Evolutionary conservation across 2,888 invertebrate species (phyloP), one percentile per base, ranked within the genome.

Genomic region (Scelioninae gen. 1): DNA sequence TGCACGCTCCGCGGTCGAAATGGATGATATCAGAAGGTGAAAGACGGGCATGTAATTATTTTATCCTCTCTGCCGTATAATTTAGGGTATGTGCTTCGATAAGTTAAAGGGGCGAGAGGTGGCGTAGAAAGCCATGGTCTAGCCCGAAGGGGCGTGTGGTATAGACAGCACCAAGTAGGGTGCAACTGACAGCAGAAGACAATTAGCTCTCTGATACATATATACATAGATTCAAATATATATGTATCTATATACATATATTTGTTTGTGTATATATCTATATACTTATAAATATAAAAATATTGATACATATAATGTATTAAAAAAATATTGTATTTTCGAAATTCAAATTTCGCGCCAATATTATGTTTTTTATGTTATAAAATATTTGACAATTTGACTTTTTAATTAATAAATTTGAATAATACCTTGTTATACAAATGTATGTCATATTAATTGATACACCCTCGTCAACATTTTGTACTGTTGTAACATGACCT

Each of bases 101-200:
- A 86, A 85, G 85, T 82, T 86, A 85, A 85, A 86, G 85, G 82
- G 85, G 83, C 83, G 83, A 84, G 80, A 85, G 84, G 86, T 86
- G 83, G 77, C 74, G 84, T 82, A 85, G 85, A 87, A 86, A 85
- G 83, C 80, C 81, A 84, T 75, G 83, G 85, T 71, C 78, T 82
- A 83, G 89, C 90, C 90, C 87, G 86, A 86, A 90, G 91, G 92
- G 88, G 89, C 88, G 91, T 90, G 88, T 92, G 92, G 88, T 89
- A 87, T 87, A 88, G 92, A 92, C 92, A 92, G 91, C 89, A 84
- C 88, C 89, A 90, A 91, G 91, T 90, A 87, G 91, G 89, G 88
- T 92, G 92, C 90, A 91, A 90, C 92, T 92, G 92, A 92, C 92
- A 92, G 92, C 90, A 86, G 88, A 90, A 92, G 92, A 92, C 92